Base-by-base conservation (phyloP, 2,888 invertebrate species). In the Drosophila buzzatii region DNA sequence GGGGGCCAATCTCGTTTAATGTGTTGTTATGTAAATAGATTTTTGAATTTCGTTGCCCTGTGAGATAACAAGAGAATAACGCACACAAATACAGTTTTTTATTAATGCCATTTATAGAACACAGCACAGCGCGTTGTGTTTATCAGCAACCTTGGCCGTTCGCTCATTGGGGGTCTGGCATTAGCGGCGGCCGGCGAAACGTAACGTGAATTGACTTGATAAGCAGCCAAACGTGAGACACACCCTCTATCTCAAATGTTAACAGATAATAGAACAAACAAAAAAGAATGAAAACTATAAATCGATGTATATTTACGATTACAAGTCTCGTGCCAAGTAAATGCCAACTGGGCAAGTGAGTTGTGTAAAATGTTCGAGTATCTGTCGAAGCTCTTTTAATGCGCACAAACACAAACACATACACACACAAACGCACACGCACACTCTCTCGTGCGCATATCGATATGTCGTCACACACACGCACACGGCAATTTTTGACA, bases 171-270 rank as follows among this genome's bases (percentile, higher is more conserved):
- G 76, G 89, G 74, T 62, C 73, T 68, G 70, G 58, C 56, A 12
- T 41, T 53, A 53, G 9, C 49, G 61, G 8, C 49, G 60, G 49
- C 58, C 62, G 70, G 73, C 66, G 27, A 70, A 49, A 31, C 53
- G 72, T 67, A 79, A 71, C 76, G 85, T 82, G 78, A 70, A 64
- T 65, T 73, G 12, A 20, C 66, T 79, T 89, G 85, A 89, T 85
- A 85, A 82, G 76, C 68, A 58, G 70, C 71, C 76, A 85, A 85
- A 89, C 87, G 79, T 87, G 89, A 62, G 79, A 76, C 85, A 85
- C 89, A 81, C 89, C 81, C 86, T 53, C 82, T 45, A 27, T 27
- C 27, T 55, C 31, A 45, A 74, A 74, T 27, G 33, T 70, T 52
- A 27, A 27, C 42, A 52, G 75, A 77, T 77, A 77, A 65, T 18